Evolutionary conservation across 2,113 vertebrate species (phyloP).

Genomic region (Antigone vipio): DNA sequence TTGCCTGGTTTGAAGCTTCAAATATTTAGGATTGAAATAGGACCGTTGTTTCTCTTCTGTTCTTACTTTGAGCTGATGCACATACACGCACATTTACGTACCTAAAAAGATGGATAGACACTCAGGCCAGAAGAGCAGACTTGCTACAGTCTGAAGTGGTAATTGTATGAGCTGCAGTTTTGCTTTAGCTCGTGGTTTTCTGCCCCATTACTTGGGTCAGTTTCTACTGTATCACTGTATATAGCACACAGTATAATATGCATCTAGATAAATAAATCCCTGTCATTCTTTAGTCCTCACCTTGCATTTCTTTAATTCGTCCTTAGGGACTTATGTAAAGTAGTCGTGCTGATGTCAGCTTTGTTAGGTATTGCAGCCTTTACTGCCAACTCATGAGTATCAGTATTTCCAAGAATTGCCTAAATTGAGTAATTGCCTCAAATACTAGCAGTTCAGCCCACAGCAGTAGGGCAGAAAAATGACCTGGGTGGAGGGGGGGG

Average conservation of each 20-base stretch:
- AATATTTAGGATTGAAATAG: background rate
- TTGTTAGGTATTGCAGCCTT: background rate
- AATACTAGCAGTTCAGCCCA: background rate
- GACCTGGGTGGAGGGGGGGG: background rate
- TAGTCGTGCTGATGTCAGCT: background rate
- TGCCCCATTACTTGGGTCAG: background rate
- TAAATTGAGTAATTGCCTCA: background rate
- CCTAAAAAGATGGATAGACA: background rate
- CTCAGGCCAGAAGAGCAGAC: background rate
- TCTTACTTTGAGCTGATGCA: background rate
- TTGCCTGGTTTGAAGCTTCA: background rate
- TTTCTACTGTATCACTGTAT: background rate
- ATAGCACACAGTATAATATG: background rate
- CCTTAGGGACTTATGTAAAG: background rate
- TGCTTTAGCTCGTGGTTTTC: background rate
- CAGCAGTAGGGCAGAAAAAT: background rate
- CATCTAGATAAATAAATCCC: background rate
- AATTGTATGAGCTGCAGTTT: background rate
- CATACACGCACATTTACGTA: background rate
- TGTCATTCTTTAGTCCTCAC: background rate
- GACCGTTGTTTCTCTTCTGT: background rate
- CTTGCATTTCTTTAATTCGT: background rate
- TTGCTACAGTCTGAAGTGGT: background rate
- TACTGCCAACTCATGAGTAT: background rate
- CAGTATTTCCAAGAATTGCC: background rate